Base-by-base conservation (phyloP, 2,888 invertebrate species). In the Eristalis pertinax region DNA sequence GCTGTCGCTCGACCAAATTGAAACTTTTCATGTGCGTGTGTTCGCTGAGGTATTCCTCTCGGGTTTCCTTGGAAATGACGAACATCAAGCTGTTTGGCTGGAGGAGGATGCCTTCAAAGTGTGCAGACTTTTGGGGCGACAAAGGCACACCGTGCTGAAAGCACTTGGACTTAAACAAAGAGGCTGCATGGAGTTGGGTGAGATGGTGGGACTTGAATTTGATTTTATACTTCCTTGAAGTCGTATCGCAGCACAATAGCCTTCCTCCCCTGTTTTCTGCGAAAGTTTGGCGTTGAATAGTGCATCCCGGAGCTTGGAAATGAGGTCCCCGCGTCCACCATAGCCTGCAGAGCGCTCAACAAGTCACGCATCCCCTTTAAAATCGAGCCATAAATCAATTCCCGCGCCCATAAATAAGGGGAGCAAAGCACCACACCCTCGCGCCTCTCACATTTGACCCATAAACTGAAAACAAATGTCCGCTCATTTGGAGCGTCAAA, bases 41-140 rank as follows among this genome's bases (percentile, higher is more conserved):
- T 68, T 3, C 19, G 43, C 15, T 41, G 7, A 64, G 50, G 63
- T 78, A 69, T 65, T 50, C 19, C 19, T 74, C 64, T 64, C 58
- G 69, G 64, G 74, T 78, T 79, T 58, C 78, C 70, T 63, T 64
- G 41, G 15, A 7, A 50, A 50, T 50, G 50, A 50, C 19, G 50
- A 50, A 50, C 19, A 50, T 50, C 8, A 50, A n/a, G 4, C 19
- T 19, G 43, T n/a, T 50, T 50, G n/a, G 5, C n/a, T n/a, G n/a
- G n/a, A n/a, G 19, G 19, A 7, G 5, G n/a, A n/a, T 50, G 15
- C 43, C 3, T 2, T 50, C 50, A 50, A 50, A 15, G 15, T n/a
- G n/a, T n/a, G n/a, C n/a, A 19, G 19, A 50, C n/a, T 15, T 7
- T 4, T 15, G n/a, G 4, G 43, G 43, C 3, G 43, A 43, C 15